Percentiles rank a stretch among this genome's conserved stretches.
Evolutionary conservation across 2,797 vertebrate species (phyloP).

Genomic region (Anguilla megastoma): DNA sequence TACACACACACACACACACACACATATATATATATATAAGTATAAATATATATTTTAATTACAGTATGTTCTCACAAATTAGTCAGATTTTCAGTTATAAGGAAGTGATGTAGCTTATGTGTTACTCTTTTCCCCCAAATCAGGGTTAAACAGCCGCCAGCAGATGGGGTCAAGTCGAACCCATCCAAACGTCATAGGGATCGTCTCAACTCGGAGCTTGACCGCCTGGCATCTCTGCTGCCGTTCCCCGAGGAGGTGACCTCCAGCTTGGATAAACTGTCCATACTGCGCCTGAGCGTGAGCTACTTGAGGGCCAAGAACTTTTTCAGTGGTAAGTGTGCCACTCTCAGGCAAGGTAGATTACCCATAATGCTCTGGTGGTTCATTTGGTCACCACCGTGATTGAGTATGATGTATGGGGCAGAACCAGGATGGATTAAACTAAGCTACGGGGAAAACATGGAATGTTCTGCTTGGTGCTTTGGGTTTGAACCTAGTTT

Average conservation of each 20-base stretch:
- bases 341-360: neutral
- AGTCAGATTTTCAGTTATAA: neutral
- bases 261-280: slow-evolving; percentile 68
- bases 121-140: neutral
- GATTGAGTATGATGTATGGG: neutral
- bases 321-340: slow-evolving; percentile 60
- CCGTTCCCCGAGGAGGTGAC: slow-evolving; percentile 64
- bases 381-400: neutral
- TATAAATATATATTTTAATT: neutral
- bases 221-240: slow-evolving; percentile 61
- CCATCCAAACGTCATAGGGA: slow-evolving; percentile 68
- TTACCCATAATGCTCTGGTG: neutral
- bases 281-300: slow-evolving; percentile 62
- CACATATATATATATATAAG: too few species aligned
- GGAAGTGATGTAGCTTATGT: neutral
- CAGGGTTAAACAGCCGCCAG: slow-evolving; percentile 50
- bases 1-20: too few species aligned
- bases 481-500: neutral
- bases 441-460: neutral
- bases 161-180: slow-evolving; percentile 59
- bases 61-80: neutral
- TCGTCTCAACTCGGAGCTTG: slow-evolving; percentile 66
- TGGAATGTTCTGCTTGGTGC: neutral
- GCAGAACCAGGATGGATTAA: neutral
- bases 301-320: slow-evolving; percentile 62